Conservation (phyloP, 2,797 vertebrate genomes). For the Falco novaeseelandiae region DNA sequence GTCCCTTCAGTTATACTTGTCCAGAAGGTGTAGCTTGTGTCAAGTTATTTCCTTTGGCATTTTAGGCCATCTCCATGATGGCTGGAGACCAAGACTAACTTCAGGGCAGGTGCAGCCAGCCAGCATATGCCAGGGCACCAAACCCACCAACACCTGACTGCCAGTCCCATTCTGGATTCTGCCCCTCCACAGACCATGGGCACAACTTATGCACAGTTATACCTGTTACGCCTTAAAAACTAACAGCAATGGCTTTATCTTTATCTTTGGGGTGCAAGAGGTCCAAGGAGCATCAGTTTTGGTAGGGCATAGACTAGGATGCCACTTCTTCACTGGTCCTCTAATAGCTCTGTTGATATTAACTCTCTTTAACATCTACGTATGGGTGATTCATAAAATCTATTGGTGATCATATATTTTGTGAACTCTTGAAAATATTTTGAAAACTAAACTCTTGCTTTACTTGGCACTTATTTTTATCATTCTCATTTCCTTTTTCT, state of each 20-base stretch:
- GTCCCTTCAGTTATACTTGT: rapidly evolving
- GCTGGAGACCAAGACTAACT: not conserved
- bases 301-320: not conserved
- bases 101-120: not conserved
- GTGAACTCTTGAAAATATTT: not conserved
- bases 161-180: rapidly evolving
- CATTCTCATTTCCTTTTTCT: not conserved
- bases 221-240: not conserved
- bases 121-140: not conserved
- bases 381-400: not conserved
- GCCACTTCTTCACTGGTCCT: not conserved
- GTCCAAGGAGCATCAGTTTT: not conserved
- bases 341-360: not conserved
- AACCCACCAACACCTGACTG: not conserved
- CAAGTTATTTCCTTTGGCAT: not conserved
- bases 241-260: not conserved
- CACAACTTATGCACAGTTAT: not conserved
- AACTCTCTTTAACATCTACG: not conserved
- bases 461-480: slow-evolving; percentile 5
- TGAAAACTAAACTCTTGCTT: not conserved
- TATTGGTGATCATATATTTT: not conserved
- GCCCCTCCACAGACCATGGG: not conserved
- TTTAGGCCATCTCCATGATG: not conserved
- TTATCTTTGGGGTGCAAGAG: not conserved
- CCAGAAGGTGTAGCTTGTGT: not conserved